These are phyloP conservation scores for Fregata magnificens DNA, from an alignment of 2,113 vertebrate species.

Conservation along the genomic window DNA sequence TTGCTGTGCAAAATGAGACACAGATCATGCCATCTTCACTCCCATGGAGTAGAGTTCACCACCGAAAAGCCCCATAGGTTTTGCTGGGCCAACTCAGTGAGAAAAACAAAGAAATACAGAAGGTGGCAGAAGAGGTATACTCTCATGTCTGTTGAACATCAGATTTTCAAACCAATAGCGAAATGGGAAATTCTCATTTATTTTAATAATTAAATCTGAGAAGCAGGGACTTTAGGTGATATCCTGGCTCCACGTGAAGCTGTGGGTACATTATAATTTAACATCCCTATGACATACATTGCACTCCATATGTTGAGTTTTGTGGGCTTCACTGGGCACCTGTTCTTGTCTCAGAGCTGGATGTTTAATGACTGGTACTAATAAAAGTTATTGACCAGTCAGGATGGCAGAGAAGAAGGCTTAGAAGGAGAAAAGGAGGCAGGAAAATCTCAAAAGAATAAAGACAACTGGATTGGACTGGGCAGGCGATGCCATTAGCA, in stretches of 20 bases:
- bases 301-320: accelerated
- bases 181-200: background rate
- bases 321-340: background rate
- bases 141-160: background rate
- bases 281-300: background rate
- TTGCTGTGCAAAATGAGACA: background rate
- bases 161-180: background rate
- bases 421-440: background rate
- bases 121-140: background rate
- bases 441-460: background rate
- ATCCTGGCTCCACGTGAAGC: background rate
- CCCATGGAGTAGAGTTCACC: background rate
- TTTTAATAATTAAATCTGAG: background rate
- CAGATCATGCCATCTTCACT: background rate
- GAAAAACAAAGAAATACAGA: background rate
- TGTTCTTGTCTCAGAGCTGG: background rate
- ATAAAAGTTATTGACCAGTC: background rate
- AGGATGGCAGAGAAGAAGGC: background rate
- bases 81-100: background rate
- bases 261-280: background rate
- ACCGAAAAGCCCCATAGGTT: background rate
- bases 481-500: background rate
- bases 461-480: background rate
- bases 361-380: background rate
- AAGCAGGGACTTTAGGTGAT: background rate